Evolutionary conservation across 2,113 vertebrate species (phyloP).

Genomic region (Chrysochloris asiatica): DNA sequence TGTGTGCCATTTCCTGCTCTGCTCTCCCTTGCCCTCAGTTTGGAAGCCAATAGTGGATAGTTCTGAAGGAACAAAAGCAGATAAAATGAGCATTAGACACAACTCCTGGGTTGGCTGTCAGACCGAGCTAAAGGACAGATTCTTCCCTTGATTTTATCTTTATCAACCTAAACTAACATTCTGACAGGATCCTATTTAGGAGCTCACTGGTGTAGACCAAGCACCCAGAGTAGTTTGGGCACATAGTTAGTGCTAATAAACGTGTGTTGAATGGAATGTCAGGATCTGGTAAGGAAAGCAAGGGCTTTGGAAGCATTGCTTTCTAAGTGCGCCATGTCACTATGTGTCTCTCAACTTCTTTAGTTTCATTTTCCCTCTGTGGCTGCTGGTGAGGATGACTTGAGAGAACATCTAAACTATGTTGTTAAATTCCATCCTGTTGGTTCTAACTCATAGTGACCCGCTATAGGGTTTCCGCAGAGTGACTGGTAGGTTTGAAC

Average conservation of each 20-base stretch:
- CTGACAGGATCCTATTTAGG: background rate
- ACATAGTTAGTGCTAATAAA: background rate
- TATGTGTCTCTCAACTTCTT: background rate
- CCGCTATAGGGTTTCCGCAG: too few relatives aligned
- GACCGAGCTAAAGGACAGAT: too few relatives aligned
- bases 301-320: background rate
- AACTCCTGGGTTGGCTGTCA: background rate
- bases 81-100: background rate
- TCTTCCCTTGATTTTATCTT: background rate
- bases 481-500: too few relatives aligned
- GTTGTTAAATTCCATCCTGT: too few relatives aligned
- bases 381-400: background rate
- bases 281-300: background rate
- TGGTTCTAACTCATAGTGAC: too few relatives aligned
- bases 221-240: background rate
- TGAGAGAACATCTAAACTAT: background rate
- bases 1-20: background rate
- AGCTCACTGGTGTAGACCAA: background rate
- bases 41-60: background rate
- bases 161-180: background rate
- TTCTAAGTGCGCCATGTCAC: background rate
- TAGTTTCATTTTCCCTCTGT: background rate
- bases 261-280: background rate
- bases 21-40: background rate
- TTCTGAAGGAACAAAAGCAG: background rate